Conservation (phyloP, 2,888 invertebrate species). For the Rhabditoides inermis region DNA sequence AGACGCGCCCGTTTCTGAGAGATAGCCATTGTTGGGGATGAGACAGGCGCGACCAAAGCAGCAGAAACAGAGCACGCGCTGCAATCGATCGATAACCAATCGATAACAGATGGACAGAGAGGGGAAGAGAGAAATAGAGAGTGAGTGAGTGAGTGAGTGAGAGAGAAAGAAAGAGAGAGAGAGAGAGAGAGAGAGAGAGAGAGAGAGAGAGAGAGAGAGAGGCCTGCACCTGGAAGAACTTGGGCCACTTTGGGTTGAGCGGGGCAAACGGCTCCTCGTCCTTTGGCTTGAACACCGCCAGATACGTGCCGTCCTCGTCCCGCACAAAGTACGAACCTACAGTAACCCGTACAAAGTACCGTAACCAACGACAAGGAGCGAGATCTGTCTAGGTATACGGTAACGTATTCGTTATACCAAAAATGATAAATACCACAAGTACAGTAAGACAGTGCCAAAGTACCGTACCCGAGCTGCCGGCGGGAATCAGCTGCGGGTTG, state of each 20-base stretch:
- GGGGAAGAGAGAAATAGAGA: no score
- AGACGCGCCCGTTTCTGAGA: slow-evolving; percentile 97
- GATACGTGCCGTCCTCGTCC: slow-evolving; percentile 67
- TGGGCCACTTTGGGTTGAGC: slow-evolving; percentile 97
- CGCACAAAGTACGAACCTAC: slow-evolving; percentile 98
- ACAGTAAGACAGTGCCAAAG: not conserved
- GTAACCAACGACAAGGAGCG: not conserved
- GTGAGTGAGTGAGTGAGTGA: no score
- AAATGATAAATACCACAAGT: not conserved
- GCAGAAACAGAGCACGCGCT: slow-evolving; percentile 65
- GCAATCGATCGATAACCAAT: no score
- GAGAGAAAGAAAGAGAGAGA: no score
- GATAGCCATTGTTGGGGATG: slow-evolving; percentile 91
- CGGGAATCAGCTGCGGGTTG: slow-evolving; percentile 36
- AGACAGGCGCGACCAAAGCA: slow-evolving; percentile 96
- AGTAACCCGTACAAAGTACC: not conserved
- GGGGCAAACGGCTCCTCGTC: slow-evolving; percentile 98
- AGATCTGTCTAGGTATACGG: not conserved
- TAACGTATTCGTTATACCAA: not conserved
- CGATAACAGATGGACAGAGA: no score
- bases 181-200: no score
- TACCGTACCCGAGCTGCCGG: slow-evolving; percentile 33
- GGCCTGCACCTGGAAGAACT: slow-evolving; percentile 76
- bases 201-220: no score
- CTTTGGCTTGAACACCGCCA: slow-evolving; percentile 96